These are phyloP conservation scores for Strongylocentrotus purpuratus DNA, from an alignment of 35 echinoderm and acorn worm genomes.

Conservation along the genomic window DNA sequence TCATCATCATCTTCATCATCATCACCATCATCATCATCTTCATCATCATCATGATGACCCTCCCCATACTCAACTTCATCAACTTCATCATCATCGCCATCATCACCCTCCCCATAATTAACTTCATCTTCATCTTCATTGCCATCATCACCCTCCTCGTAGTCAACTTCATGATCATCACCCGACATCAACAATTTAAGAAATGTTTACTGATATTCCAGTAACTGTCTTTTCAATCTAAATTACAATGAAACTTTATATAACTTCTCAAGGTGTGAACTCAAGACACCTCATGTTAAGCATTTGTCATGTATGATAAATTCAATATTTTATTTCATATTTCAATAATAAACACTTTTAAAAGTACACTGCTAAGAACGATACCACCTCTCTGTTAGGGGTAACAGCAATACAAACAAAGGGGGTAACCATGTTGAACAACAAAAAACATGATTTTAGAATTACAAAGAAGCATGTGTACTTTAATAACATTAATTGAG, in stretches of 20 bases:
- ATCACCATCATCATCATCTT: background rate
- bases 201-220: too few species aligned
- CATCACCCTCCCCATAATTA: too few species aligned
- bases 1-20: background rate
- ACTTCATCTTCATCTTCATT: too few species aligned
- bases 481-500: background rate
- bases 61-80: background rate
- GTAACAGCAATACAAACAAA: background rate
- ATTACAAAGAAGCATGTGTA: background rate
- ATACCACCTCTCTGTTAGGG: background rate
- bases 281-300: background rate
- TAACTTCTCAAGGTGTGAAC: too few species aligned
- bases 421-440: background rate
- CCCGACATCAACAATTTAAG: too few species aligned
- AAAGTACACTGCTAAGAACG: background rate
- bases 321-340: background rate
- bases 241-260: too few species aligned
- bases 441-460: background rate
- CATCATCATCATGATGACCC: too few species aligned
- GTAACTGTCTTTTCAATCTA: too few species aligned
- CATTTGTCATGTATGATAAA: background rate
- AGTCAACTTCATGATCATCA: too few species aligned
- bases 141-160: too few species aligned
- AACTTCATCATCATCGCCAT: background rate
- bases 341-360: constrained; percentile 12